phyloP scores from a whole-genome alignment of 2,113 vertebrate genomes.

The Alethe castanea region DNA sequence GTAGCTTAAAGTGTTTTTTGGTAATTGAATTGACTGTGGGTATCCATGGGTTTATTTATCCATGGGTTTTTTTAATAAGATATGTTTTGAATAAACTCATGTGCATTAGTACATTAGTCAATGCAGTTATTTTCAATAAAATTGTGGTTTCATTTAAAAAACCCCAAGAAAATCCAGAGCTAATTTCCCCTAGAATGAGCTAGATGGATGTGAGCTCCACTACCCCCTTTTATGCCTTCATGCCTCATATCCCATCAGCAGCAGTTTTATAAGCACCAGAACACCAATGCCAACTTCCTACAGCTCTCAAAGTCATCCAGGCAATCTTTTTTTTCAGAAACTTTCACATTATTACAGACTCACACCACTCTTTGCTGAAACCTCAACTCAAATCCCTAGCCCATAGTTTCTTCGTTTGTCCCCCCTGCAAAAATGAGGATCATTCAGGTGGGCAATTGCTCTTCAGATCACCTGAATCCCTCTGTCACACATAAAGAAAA shows the following conservation, averaged over 20 bases:
- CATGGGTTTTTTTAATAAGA: neutral
- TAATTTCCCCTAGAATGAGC: neutral
- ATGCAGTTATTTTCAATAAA: neutral
- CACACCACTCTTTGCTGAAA: fast-evolving
- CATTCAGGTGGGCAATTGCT: fast-evolving
- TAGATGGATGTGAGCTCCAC: neutral
- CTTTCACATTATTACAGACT: neutral
- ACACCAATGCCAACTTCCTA: neutral
- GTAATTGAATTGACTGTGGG: neutral
- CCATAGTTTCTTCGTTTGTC: fast-evolving
- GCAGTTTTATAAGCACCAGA: neutral
- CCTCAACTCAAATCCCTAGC: neutral
- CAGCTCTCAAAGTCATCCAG: neutral
- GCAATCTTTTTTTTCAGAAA: neutral
- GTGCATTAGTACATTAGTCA: neutral
- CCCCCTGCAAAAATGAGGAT: neutral
- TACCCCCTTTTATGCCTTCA: neutral
- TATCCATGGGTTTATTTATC: neutral
- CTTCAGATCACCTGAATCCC: neutral
- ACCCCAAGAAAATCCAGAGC: neutral
- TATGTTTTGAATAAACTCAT: neutral
- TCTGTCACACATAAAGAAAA: neutral
- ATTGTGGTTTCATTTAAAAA: neutral
- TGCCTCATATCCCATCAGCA: neutral
- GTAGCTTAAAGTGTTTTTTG: neutral